phyloP scores from a whole-genome alignment of 2,113 vertebrate species.

The Petroica traversi region DNA sequence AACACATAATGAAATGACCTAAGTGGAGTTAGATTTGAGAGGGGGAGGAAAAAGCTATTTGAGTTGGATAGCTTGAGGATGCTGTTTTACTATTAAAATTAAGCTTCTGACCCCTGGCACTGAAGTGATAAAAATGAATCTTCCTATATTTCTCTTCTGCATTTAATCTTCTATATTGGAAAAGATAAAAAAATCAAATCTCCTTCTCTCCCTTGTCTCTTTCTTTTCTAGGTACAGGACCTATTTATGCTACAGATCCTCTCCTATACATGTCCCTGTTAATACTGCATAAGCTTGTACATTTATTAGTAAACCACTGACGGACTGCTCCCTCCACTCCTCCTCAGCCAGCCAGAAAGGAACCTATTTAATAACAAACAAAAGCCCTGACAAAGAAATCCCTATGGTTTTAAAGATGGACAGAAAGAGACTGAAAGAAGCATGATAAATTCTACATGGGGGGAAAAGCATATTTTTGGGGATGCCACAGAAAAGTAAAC shows the following conservation, averaged over 20 bases:
- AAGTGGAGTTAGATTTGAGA: neutral
- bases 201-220: slow-evolving; percentile 14
- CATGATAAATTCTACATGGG: slow-evolving; percentile 76
- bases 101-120: slow-evolving; percentile 51
- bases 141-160: slow-evolving; percentile 22
- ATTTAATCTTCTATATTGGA: slow-evolving; percentile 39
- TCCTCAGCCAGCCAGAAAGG: slow-evolving; percentile 49
- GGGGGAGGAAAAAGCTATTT: slow-evolving; percentile 11
- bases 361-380: slow-evolving; percentile 27
- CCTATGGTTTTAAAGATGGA: slow-evolving; percentile 51
- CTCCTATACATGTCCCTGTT: slow-evolving; percentile 81
- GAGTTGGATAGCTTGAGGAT: slow-evolving; percentile 23
- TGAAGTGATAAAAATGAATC: slow-evolving; percentile 59
- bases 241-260: slow-evolving; percentile 76
- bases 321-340: slow-evolving; percentile 27
- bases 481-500: slow-evolving; percentile 72
- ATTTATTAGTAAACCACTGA: slow-evolving; percentile 84
- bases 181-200: slow-evolving; percentile 36
- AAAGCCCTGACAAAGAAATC: slow-evolving; percentile 17
- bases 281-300: slow-evolving; percentile 84
- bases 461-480: slow-evolving; percentile 72
- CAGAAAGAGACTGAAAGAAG: slow-evolving; percentile 76
- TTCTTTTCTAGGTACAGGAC: slow-evolving; percentile 77
- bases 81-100: slow-evolving; percentile 62
- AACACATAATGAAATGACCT: slow-evolving; percentile 40